Base-by-base conservation (phyloP, 2,113 vertebrate genomes). In the Orthonyx spaldingii region DNA sequence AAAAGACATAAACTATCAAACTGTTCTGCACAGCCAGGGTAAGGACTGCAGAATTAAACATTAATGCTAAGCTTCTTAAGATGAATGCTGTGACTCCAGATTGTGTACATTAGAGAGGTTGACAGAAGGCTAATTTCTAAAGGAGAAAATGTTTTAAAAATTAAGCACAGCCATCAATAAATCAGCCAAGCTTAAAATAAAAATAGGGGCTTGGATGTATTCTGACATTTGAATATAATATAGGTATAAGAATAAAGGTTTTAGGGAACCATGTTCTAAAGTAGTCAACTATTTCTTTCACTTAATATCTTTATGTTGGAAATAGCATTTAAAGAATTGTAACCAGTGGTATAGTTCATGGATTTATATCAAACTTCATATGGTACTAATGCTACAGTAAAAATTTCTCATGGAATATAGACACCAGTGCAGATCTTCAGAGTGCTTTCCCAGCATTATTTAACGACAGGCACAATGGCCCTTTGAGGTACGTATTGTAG, bases 71-170 rank as follows among this genome's bases (percentile, higher is more conserved):
- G 85, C 91, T 83, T 91, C 86, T 96, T 94, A 94, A 86, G 61
- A 91, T 74, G 72, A 96, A 97, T 65, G 44, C 77, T 84, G 60
- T 50, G 84, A 84, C 92, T 97, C 94, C 63, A 92, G 93, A 88
- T 79, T 89, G 77, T 88, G 87, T 95, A 95, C 89, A 95, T 95
- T 95, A 96, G 39, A 94, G 50, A 61, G 89, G 66, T 80, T 97
- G 94, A 96, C 85, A 98, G 94, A 96, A 95, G 83, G 97, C 90
- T 96, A 96, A 97, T 97, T 98, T 97, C 89, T 84, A 77, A 96
- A 87, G 87, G 92, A 96, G 88, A 94, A 97, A 97, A 93, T 93
- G 65, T 95, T 97, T 97, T 97, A 97, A 98, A 98, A 98, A 97
- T 98, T 97, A 98, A 97, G 91, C 74, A 94, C 47, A 93, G 64